Percentiles rank a stretch among this genome's conserved stretches.
Evolutionary conservation across 2,797 vertebrate genomes (phyloP).

Genomic region (Phalanger gymnotis): DNA sequence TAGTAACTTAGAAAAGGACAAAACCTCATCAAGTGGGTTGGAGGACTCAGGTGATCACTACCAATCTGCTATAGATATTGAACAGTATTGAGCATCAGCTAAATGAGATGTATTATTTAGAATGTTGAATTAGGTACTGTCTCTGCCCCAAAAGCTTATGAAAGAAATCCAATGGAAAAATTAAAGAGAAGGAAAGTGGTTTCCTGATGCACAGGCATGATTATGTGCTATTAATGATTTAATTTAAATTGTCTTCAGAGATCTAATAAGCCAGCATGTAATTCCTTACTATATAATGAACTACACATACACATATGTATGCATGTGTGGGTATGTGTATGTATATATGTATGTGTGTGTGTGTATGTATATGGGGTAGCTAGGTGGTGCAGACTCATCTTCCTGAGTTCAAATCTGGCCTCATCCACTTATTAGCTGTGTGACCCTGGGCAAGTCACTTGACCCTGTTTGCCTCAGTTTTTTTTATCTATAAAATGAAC

Average conservation of each 20-base stretch:
- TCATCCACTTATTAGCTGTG: too few species aligned
- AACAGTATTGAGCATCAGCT: slow-evolving; percentile 25
- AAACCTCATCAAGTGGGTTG: neutral
- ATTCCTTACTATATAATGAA: slow-evolving; percentile 20
- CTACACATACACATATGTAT: neutral
- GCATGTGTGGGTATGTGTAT: neutral
- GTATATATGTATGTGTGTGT: neutral
- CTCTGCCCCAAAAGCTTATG: neutral
- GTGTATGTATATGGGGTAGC: neutral
- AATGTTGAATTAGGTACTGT: slow-evolving; percentile 32
- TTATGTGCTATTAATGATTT: neutral
- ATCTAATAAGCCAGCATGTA: neutral
- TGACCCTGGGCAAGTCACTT: too few species aligned
- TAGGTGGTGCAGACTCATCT: too few species aligned
- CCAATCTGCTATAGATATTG: neutral
- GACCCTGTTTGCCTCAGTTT: too few species aligned
- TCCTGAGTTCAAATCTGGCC: too few species aligned
- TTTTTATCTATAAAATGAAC: too few species aligned
- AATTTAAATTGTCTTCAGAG: slow-evolving; percentile 23
- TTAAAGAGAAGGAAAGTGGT: slow-evolving; percentile 21
- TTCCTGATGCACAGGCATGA: neutral
- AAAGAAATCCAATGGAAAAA: neutral
- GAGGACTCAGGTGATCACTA: neutral
- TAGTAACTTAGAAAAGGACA: neutral
- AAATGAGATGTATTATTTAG: neutral